These are phyloP conservation scores for Callaeas wilsoni DNA, from an alignment of 2,113 vertebrate species.

Conservation along the genomic window DNA sequence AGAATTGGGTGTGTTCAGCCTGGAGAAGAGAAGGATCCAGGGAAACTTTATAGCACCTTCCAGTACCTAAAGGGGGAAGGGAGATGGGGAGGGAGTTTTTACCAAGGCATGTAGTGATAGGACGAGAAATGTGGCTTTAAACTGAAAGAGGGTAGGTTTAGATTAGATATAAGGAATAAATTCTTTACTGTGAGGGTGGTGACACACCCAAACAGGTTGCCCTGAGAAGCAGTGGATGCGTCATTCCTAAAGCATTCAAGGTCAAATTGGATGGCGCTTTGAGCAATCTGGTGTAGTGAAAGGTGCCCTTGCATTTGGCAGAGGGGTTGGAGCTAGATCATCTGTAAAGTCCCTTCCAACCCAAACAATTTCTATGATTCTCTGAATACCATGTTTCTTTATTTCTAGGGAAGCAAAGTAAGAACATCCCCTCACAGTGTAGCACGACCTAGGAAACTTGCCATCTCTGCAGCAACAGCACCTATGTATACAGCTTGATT, in stretches of 20 bases:
- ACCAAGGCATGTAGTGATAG: not conserved
- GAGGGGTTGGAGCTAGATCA: not conserved
- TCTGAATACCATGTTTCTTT: not conserved
- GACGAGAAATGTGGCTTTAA: not conserved
- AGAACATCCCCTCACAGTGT: not conserved
- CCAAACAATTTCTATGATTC: not conserved
- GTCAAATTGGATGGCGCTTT: too few species aligned
- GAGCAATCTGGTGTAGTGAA: not conserved
- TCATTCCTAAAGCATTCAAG: not conserved
- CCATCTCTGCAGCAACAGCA: not conserved
- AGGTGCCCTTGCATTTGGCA: not conserved
- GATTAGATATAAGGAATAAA: not conserved
- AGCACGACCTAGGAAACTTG: not conserved
- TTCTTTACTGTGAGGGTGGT: not conserved
- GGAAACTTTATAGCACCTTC: not conserved
- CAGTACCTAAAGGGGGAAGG: not conserved
- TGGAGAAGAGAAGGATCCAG: not conserved
- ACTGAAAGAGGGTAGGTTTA: not conserved
- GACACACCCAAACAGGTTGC: not conserved
- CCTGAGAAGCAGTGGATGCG: fast-evolving
- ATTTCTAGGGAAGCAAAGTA: not conserved
- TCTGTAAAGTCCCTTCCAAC: not conserved
- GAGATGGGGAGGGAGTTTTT: not conserved
- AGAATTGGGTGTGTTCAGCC: not conserved
- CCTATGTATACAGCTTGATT: not conserved